Conservation (phyloP, 2,113 vertebrate species). For the Neogobius melanostomus region DNA sequence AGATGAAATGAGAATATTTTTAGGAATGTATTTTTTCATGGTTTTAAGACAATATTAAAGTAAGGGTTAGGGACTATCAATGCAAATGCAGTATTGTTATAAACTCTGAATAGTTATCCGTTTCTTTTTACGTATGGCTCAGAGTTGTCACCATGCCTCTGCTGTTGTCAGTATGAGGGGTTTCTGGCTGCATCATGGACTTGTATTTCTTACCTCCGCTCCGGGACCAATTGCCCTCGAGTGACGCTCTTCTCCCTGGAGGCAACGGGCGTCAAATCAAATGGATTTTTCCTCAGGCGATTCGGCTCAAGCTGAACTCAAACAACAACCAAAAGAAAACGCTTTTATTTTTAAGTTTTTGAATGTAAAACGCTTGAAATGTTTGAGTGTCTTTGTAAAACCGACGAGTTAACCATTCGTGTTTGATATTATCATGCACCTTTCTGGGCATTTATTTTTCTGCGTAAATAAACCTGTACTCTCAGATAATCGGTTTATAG, state of each 20-base stretch:
- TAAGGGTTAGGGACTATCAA: not conserved
- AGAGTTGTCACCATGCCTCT: not conserved
- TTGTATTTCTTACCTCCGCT: conserved; percentile 35
- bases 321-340: too few relatives aligned
- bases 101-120: not conserved
- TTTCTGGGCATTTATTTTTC: too few relatives aligned
- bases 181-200: not conserved
- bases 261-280: conserved; percentile 36
- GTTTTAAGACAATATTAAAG: not conserved
- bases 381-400: too few relatives aligned
- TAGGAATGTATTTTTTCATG: too few relatives aligned
- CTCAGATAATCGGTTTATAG: too few relatives aligned
- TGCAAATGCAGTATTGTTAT: not conserved
- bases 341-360: too few relatives aligned
- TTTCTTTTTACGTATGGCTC: not conserved
- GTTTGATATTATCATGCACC: too few relatives aligned
- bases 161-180: not conserved
- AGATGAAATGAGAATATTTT: not conserved
- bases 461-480: too few relatives aligned
- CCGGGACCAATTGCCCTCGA: conserved; percentile 43
- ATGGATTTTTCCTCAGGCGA: conserved; percentile 25
- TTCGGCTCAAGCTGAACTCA: too few relatives aligned
- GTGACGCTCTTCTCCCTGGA: conserved; percentile 38
- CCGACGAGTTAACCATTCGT: too few relatives aligned
- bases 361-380: too few relatives aligned